phyloP scores from a whole-genome alignment of 2,797 vertebrate species.

The Acrossocheilus fasciatus region DNA sequence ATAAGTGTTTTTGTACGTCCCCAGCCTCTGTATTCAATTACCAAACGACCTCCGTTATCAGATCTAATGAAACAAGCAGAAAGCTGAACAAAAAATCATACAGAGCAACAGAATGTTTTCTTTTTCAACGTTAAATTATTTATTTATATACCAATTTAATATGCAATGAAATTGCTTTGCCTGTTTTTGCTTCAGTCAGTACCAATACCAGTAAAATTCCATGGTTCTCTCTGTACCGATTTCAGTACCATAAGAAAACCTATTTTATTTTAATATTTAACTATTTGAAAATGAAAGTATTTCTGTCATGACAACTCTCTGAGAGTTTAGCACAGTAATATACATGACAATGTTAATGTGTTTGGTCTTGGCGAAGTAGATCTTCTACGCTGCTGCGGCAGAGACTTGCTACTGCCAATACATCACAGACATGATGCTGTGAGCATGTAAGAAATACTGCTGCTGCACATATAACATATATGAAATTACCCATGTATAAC shows the following conservation, averaged over 20 bases:
- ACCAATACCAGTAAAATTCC: not conserved
- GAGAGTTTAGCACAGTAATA: not conserved
- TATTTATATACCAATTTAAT: not conserved
- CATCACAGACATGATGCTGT: not conserved
- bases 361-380: not conserved
- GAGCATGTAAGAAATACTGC: not conserved
- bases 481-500: not conserved
- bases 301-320: too few species aligned
- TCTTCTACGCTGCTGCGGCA: not conserved
- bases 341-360: not conserved
- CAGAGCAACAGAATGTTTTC: not conserved
- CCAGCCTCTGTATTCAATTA: conserved; percentile 29
- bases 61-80: conserved; percentile 15
- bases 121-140: not conserved
- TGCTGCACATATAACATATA: not conserved
- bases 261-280: too few species aligned
- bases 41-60: conserved; percentile 12
- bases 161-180: not conserved
- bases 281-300: too few species aligned
- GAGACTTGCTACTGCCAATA: not conserved
- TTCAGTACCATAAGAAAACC: not conserved
- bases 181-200: not conserved
- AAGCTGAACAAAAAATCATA: not conserved
- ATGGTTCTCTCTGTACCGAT: not conserved
- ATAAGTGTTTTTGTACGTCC: conserved; percentile 3